phyloP scores from a whole-genome alignment of 2,888 invertebrate species.

The Sipha maydis region DNA sequence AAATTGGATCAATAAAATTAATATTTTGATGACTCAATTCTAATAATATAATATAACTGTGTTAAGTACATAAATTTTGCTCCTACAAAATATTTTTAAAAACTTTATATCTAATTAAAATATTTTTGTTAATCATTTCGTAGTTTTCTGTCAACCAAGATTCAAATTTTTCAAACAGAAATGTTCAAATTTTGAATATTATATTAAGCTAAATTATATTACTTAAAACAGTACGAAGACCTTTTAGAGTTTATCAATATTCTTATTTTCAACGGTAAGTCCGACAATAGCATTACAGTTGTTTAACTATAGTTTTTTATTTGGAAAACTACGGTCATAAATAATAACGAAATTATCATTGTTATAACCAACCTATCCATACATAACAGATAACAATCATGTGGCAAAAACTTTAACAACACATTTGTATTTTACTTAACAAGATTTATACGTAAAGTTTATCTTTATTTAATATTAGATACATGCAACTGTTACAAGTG shows the following conservation, averaged over 20 bases:
- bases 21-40: neutral
- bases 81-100: neutral
- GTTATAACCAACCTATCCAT: conserved; percentile 20
- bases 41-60: neutral
- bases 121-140: neutral
- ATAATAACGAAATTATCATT: conserved; percentile 20
- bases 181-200: neutral
- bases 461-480: conserved; percentile 26
- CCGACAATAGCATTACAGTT: neutral
- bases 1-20: neutral
- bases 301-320: neutral
- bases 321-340: conserved; percentile 24
- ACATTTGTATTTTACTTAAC: conserved; percentile 47
- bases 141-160: neutral
- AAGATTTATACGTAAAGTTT: conserved; percentile 53
- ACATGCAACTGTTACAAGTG: neutral
- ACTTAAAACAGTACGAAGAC: neutral
- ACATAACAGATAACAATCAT: conserved; percentile 40
- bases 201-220: neutral
- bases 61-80: neutral
- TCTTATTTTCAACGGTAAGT: neutral
- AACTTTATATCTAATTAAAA: neutral
- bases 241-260: neutral
- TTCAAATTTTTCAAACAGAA: neutral
- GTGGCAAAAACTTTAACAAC: conserved; percentile 47